A percentile compares a stretch with the other conserved stretches of the same genome.
Evolutionary conservation across 2,888 invertebrate species (phyloP).

Genomic region (Caenorhabditis wallacei): DNA sequence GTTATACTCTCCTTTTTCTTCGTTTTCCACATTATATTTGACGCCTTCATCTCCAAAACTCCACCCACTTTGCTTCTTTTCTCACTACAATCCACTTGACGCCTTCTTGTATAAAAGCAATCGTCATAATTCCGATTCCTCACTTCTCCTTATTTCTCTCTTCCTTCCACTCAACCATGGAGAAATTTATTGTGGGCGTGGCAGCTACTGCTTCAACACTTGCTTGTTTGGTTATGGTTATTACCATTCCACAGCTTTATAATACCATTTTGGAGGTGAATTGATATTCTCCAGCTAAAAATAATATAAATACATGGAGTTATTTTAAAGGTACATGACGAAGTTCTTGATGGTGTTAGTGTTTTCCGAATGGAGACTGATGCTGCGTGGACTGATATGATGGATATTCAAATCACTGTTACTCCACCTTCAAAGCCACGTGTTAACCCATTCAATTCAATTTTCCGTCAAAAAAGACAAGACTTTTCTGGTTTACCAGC

Average conservation of each 20-base stretch:
- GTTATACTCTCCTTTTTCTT: constrained; percentile 16
- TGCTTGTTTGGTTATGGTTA: constrained; percentile 76
- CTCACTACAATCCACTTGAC: constrained; percentile 38
- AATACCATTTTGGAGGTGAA: constrained; percentile 75
- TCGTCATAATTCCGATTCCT: constrained; percentile 18
- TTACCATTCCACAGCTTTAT: constrained; percentile 81
- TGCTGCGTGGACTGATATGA: constrained; percentile 80
- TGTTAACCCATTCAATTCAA: constrained; percentile 73
- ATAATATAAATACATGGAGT: neutral
- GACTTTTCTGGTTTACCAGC: constrained; percentile 68
- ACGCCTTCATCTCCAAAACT: constrained; percentile 47
- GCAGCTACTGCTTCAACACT: constrained; percentile 72
- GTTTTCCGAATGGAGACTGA: constrained; percentile 81
- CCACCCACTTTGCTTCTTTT: constrained; percentile 17
- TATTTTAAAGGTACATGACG: constrained; percentile 60
- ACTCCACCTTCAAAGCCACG: constrained; percentile 79
- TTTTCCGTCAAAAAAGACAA: constrained; percentile 77
- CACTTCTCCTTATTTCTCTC: constrained; percentile 8
- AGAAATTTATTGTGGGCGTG: constrained; percentile 74
- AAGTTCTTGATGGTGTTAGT: constrained; percentile 69
- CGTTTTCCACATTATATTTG: constrained; percentile 29
- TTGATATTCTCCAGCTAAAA: neutral
- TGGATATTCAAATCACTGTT: constrained; percentile 80
- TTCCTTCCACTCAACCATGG: constrained; percentile 51
- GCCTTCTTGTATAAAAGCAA: constrained; percentile 55